These are phyloP conservation scores for Protobothrops mucrosquamatus DNA, from an alignment of 2,113 vertebrate genomes.

Conservation along the genomic window DNA sequence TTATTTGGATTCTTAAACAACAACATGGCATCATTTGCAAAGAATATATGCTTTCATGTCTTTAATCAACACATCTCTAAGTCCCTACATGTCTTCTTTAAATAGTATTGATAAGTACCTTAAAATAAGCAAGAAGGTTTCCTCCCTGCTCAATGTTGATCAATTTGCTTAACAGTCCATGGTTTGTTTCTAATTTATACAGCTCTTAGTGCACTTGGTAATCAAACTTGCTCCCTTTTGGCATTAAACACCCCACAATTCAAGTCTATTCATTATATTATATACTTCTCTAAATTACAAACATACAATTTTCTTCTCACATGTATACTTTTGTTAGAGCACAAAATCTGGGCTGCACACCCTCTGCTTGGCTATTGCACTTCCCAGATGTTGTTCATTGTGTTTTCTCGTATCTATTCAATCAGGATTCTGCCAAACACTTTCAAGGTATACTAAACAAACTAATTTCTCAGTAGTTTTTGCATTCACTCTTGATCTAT, in stretches of 20 bases:
- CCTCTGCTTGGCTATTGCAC: neutral
- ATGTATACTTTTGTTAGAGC: neutral
- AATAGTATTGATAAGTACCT: neutral
- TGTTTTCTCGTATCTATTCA: neutral
- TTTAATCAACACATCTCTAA: neutral
- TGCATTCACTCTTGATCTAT: neutral
- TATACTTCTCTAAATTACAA: neutral
- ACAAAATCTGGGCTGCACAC: neutral
- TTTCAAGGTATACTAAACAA: neutral
- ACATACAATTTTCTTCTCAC: neutral
- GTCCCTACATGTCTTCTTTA: neutral
- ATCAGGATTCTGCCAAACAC: neutral
- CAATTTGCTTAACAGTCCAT: neutral
- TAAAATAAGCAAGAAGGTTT: neutral
- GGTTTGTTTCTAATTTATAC: neutral
- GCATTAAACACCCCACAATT: neutral
- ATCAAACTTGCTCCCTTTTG: neutral
- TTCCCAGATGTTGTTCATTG: neutral
- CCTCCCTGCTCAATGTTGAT: neutral
- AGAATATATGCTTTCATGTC: neutral
- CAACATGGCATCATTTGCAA: neutral
- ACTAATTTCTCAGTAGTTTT: neutral
- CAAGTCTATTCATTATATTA: neutral
- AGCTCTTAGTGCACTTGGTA: neutral
- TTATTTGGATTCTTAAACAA: neutral